Percentiles rank a stretch among this genome's conserved stretches.
These are phyloP conservation scores for Bradypus variegatus DNA, from an alignment of 2,797 vertebrate species.

Conservation along the genomic window DNA sequence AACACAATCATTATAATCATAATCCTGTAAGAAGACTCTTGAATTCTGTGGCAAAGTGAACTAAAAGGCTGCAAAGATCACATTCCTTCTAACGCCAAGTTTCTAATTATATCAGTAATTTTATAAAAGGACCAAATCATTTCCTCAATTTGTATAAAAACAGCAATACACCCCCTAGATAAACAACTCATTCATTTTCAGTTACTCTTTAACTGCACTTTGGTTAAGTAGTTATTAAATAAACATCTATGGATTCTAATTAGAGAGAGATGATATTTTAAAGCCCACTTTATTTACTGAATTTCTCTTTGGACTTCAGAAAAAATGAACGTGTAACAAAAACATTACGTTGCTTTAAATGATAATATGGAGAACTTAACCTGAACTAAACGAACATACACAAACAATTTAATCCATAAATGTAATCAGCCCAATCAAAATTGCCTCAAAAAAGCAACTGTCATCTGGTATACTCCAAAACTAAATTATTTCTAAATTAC, in stretches of 20 bases:
- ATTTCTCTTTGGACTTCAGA: not conserved
- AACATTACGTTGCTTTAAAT: not conserved
- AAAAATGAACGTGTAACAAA: not conserved
- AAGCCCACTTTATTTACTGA: not conserved
- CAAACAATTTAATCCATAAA: not conserved
- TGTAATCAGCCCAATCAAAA: not conserved
- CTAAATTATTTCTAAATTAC: not conserved
- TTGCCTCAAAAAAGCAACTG: not conserved
- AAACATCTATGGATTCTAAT: not conserved
- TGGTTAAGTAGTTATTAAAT: not conserved
- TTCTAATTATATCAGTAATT: not conserved
- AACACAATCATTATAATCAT: not conserved
- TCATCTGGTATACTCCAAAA: not conserved
- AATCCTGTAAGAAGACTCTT: not conserved
- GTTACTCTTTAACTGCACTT: not conserved
- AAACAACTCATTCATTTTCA: not conserved
- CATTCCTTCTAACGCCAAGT: not conserved
- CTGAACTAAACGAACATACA: not conserved
- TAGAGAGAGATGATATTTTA: not conserved
- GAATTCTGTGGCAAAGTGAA: not conserved
- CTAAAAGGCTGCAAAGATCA: not conserved
- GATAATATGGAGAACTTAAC: not conserved
- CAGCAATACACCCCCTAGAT: not conserved
- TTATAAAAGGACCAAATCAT: slow-evolving; percentile 1
- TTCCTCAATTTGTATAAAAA: not conserved